Conservation (phyloP, 2,113 vertebrate species). For the Macaca mulatta region DNA sequence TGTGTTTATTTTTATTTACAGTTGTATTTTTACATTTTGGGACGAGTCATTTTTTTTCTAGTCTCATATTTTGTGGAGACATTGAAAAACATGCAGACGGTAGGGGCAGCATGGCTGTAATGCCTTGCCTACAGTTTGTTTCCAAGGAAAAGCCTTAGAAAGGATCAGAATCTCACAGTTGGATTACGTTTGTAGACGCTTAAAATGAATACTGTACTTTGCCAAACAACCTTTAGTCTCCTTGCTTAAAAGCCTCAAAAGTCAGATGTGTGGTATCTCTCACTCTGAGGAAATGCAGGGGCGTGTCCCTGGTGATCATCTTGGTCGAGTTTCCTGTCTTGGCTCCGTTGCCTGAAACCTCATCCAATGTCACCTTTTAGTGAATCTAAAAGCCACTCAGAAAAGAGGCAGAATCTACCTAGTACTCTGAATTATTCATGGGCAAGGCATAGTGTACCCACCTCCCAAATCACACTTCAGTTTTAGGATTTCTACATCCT, state of each 20-base stretch:
- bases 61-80: neutral
- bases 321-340: neutral
- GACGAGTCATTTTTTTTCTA: neutral
- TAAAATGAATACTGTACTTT: neutral
- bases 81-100: neutral
- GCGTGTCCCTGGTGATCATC: neutral
- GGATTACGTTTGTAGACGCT: neutral
- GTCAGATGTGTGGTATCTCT: neutral
- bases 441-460: neutral
- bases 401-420: neutral
- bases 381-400: neutral
- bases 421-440: conserved; percentile 37
- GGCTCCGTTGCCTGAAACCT: neutral
- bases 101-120: accelerated
- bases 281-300: neutral
- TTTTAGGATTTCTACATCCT: neutral
- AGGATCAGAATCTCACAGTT: neutral
- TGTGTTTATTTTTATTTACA: neutral
- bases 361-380: neutral
- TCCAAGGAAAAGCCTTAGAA: neutral
- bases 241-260: neutral
- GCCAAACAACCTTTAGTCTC: neutral
- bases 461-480: neutral
- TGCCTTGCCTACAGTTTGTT: neutral
- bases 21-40: neutral